Percentiles rank a stretch among this genome's conserved stretches.
Conservation (phyloP, 2,888 invertebrate genomes). For the Trichopria drosophilae region DNA sequence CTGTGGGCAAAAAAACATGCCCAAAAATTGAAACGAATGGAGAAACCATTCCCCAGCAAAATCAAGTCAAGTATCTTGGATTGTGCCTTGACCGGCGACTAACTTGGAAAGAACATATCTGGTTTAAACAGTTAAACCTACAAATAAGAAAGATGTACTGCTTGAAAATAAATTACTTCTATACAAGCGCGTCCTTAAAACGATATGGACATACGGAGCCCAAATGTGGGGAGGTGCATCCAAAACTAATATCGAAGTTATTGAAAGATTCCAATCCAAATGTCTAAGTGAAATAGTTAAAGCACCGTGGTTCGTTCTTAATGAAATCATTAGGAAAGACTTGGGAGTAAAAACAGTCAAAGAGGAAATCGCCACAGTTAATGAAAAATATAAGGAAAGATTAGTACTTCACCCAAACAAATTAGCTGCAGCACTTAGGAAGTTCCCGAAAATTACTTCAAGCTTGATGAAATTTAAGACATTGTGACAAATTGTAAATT, state of each 20-base stretch:
- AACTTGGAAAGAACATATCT: too few relatives aligned
- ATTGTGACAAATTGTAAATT: too few relatives aligned
- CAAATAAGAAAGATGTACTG: not conserved
- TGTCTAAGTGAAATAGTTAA: not conserved
- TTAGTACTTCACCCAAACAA: not conserved
- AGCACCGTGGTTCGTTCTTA: slow-evolving; percentile 8
- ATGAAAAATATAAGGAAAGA: not conserved
- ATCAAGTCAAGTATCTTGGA: slow-evolving; percentile 36
- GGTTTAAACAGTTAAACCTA: slow-evolving; percentile 17
- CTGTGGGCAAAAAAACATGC: slow-evolving; percentile 25
- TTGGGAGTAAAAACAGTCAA: not conserved
- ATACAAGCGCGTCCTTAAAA: slow-evolving; percentile 6
- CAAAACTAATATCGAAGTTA: too few relatives aligned
- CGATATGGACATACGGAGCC: slow-evolving; percentile 13
- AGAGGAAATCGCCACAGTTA: not conserved
- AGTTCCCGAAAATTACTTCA: too few relatives aligned
- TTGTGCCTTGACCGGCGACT: slow-evolving; percentile 34
- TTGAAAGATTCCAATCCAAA: slow-evolving; percentile 12
- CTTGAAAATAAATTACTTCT: slow-evolving; percentile 6
- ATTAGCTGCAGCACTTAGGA: too few relatives aligned
- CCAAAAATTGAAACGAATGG: slow-evolving; percentile 24
- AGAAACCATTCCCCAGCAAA: slow-evolving; percentile 20
- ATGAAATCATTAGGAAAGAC: not conserved
- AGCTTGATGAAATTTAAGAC: too few relatives aligned
- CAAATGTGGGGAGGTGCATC: too few relatives aligned